Evolutionary conservation across 2,888 invertebrate genomes (phyloP).

Genomic region (Tetranychus truncatus): DNA sequence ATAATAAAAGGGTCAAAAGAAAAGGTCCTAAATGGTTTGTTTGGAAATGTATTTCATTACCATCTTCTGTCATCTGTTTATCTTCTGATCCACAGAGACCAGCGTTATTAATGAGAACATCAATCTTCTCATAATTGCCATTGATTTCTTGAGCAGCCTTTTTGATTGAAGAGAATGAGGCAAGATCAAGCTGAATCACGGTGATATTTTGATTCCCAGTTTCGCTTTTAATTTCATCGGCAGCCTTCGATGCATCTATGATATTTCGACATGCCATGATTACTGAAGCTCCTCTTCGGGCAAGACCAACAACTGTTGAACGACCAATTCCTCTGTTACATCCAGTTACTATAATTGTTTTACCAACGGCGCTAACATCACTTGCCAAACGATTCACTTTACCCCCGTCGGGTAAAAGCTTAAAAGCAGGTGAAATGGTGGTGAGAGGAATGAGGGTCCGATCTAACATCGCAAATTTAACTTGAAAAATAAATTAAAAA

Average conservation of each 20-base stretch:
- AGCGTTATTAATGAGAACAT: background rate
- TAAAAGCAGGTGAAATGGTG: too few relatives aligned
- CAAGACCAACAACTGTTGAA: slow-evolving; percentile 23
- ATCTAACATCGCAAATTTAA: too few relatives aligned
- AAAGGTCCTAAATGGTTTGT: background rate
- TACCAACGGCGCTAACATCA: background rate
- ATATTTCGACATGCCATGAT: slow-evolving; percentile 69
- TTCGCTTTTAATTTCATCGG: slow-evolving; percentile 29
- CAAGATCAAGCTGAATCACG: slow-evolving; percentile 34
- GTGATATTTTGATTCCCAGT: slow-evolving; percentile 36
- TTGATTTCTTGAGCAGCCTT: slow-evolving; percentile 30
- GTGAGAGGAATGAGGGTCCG: too few relatives aligned
- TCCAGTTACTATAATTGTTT: background rate
- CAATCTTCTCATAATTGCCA: background rate
- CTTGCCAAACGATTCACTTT: too few relatives aligned
- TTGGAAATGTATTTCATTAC: background rate
- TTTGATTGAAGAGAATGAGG: slow-evolving; percentile 39
- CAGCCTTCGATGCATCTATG: slow-evolving; percentile 47
- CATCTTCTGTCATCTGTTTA: background rate
- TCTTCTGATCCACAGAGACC: background rate
- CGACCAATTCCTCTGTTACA: background rate
- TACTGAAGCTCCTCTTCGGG: slow-evolving; percentile 42
- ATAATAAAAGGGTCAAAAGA: background rate
- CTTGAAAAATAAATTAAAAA: too few relatives aligned
- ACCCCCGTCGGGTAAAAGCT: too few relatives aligned